These are phyloP conservation scores for Sicus ferrugineus DNA, from an alignment of 2,888 invertebrate species.

Conservation along the genomic window DNA sequence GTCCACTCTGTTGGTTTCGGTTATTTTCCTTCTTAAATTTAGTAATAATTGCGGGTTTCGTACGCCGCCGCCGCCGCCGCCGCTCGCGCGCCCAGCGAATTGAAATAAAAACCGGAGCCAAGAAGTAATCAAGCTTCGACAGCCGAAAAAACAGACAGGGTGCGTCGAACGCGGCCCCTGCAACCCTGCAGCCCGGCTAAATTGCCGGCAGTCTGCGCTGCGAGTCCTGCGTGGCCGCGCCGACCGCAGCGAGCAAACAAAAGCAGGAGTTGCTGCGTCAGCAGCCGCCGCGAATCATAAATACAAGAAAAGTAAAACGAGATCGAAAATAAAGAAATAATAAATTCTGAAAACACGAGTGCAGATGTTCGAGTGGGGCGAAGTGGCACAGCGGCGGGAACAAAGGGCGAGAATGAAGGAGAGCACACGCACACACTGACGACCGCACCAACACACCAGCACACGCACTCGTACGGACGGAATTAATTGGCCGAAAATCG, in stretches of 20 bases:
- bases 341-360: conserved; percentile 14
- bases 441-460: not conserved
- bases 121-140: no score
- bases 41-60: conserved; percentile 6
- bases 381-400: not conserved
- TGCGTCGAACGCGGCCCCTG: no score
- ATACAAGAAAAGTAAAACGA: conserved; percentile 17
- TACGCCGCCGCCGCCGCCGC: not conserved
- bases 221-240: not conserved
- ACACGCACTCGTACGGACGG: no score
- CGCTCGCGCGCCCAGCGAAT: no score
- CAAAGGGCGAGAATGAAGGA: not conserved
- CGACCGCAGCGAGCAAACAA: not conserved
- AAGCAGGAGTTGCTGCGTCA: not conserved
- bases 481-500: conserved; percentile 12
- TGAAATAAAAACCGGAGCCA: not conserved
- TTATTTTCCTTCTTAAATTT: not conserved
- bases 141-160: no score
- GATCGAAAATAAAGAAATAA: conserved; percentile 18
- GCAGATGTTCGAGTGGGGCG: conserved; percentile 39
- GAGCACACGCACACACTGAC: not conserved
- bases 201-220: not conserved
- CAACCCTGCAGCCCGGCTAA: no score
- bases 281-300: not conserved
- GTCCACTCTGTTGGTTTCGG: not conserved